A percentile compares a stretch with the other conserved stretches of the same genome.
Conservation (phyloP, 53 echinoderm and acorn worm species). For the Zoroaster sp. region DNA sequence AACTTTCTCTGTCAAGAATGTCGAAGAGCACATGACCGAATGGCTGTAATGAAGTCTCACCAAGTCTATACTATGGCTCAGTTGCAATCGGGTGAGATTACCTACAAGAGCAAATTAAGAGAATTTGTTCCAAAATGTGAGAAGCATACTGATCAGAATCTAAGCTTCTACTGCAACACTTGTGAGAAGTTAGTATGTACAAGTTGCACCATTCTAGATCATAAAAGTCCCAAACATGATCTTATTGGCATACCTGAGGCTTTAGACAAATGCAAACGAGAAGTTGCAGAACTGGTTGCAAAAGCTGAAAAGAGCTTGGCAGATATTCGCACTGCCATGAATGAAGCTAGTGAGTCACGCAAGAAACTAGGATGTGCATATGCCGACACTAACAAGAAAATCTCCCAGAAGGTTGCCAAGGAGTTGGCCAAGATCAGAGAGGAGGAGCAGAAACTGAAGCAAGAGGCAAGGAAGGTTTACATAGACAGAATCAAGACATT, state of each 20-base stretch:
- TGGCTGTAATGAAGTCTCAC: constrained; percentile 10
- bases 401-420: not conserved
- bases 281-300: not conserved
- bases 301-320: not conserved
- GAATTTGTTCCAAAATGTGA: not conserved
- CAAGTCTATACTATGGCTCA: constrained; percentile 26
- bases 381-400: not conserved
- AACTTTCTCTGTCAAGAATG: constrained; percentile 30
- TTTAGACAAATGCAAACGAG: not conserved
- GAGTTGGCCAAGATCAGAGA: not conserved
- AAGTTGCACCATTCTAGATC: not conserved
- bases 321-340: not conserved
- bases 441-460: not conserved
- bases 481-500: not conserved
- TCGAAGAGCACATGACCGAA: not conserved
- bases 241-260: not conserved
- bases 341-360: not conserved
- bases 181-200: not conserved
- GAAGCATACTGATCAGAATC: not conserved
- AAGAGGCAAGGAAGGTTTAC: not conserved
- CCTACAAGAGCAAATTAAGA: not conserved
- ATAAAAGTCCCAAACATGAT: not conserved
- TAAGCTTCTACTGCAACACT: not conserved
- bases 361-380: not conserved
- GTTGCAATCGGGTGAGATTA: not conserved